Evolutionary conservation across 2,888 invertebrate genomes (phyloP).

Genomic region (Trisateles emortualis): DNA sequence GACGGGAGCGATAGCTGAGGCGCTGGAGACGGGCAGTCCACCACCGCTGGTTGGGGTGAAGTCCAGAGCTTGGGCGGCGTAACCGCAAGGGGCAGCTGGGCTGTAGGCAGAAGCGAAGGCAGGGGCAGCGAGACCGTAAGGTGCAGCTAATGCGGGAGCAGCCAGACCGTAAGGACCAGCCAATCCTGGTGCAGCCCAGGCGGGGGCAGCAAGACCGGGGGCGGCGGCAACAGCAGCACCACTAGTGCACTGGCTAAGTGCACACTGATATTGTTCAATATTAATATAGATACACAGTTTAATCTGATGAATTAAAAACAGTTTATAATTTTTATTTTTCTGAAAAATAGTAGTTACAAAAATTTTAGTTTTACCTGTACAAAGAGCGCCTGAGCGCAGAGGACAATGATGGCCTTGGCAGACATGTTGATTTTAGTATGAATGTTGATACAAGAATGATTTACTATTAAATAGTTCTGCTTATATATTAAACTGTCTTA

Average conservation of each 20-base stretch:
- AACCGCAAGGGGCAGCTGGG: slow-evolving; percentile 9
- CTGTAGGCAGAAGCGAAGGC: too few relatives aligned
- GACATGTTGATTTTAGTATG: slow-evolving; percentile 11
- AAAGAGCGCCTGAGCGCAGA: slow-evolving; percentile 22
- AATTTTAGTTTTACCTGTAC: slow-evolving; percentile 23
- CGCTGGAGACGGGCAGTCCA: slow-evolving; percentile 54
- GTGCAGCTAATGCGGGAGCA: not conserved
- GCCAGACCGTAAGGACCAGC: not conserved
- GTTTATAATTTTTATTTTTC: too few relatives aligned
- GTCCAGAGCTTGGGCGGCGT: slow-evolving; percentile 36
- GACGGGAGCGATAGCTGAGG: slow-evolving; percentile 52
- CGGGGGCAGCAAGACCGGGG: not conserved
- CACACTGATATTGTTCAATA: slow-evolving; percentile 14
- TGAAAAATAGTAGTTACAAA: too few relatives aligned
- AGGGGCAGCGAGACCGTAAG: slow-evolving; percentile 2
- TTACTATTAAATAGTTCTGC: slow-evolving; percentile 3
- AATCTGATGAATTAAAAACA: too few relatives aligned
- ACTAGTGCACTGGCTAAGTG: slow-evolving; percentile 17
- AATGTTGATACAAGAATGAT: not conserved
- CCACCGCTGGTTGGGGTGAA: slow-evolving; percentile 57
- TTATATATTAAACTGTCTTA: slow-evolving; percentile 35
- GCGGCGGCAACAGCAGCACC: not conserved
- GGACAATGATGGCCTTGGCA: slow-evolving; percentile 11
- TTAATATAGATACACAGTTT: not conserved
- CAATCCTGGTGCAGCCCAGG: too few relatives aligned